Evolutionary conservation across 2,888 invertebrate genomes (phyloP).

Genomic region (Archips xylosteana): DNA sequence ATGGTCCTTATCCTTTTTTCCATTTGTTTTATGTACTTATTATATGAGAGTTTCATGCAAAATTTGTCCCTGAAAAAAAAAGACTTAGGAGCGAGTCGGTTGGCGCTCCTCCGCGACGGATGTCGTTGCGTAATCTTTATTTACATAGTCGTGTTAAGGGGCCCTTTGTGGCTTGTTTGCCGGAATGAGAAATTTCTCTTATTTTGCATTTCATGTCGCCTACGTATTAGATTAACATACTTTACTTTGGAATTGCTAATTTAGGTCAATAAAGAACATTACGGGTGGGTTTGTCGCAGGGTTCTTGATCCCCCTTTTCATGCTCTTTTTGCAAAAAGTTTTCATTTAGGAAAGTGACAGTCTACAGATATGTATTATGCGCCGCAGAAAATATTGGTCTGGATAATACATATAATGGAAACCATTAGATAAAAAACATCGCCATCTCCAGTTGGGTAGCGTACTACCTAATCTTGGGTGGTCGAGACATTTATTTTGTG

Average conservation of each 20-base stretch:
- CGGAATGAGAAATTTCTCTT: constrained; percentile 41
- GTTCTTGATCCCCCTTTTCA: constrained; percentile 1
- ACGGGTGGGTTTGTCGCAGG: constrained; percentile 5
- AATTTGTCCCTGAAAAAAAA: constrained; percentile 29
- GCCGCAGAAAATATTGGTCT: too few species aligned
- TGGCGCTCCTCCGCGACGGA: constrained; percentile 33
- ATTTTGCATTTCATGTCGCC: constrained; percentile 42
- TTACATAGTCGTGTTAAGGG: constrained; percentile 40
- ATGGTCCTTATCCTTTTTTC: constrained; percentile 21
- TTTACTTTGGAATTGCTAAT: constrained; percentile 39
- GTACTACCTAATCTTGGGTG: too few species aligned
- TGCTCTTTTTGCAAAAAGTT: constrained; percentile 43
- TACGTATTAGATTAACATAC: constrained; percentile 40
- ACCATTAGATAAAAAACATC: too few species aligned
- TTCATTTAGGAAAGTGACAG: constrained; percentile 30
- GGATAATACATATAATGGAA: too few species aligned
- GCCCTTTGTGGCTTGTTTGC: constrained; percentile 42
- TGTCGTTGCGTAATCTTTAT: constrained; percentile 40
- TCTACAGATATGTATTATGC: background rate
- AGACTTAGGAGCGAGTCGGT: constrained; percentile 23
- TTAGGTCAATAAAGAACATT: constrained; percentile 30
- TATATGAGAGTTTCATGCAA: constrained; percentile 39
- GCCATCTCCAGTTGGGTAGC: too few species aligned
- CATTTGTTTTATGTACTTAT: constrained; percentile 34
- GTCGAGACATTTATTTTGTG: too few species aligned